Conservation (phyloP, 2,113 vertebrate genomes). For the Phrynocephalus versicolor region DNA sequence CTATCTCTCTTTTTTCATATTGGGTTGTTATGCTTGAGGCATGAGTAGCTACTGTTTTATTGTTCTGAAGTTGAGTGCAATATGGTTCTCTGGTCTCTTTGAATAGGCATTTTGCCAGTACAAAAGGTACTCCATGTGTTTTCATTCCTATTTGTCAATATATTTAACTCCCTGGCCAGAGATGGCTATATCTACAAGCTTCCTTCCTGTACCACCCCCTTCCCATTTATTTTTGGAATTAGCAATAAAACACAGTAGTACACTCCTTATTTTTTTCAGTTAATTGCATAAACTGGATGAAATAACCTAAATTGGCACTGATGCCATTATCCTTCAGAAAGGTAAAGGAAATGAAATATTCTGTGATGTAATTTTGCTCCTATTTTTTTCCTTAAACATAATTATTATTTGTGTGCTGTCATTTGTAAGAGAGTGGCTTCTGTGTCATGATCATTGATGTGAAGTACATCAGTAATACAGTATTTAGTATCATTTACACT, state of each 20-base stretch:
- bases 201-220: rapidly evolving
- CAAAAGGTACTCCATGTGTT: constrained; percentile 7
- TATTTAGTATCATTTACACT: not conserved
- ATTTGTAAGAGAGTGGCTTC: not conserved
- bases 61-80: constrained; percentile 24
- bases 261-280: not conserved
- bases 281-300: constrained; percentile 14
- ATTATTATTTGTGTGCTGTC: not conserved
- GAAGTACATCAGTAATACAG: not conserved
- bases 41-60: not conserved
- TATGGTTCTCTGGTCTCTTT: constrained; percentile 32
- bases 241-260: not conserved
- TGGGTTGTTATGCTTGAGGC: constrained; percentile 10
- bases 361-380: not conserved
- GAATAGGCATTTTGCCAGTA: constrained; percentile 41
- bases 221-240: constrained; percentile 14
- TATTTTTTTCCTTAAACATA: not conserved
- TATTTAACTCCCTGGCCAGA: not conserved
- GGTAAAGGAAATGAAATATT: not conserved
- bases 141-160: not conserved
- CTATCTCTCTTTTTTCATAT: constrained; percentile 19
- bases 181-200: not conserved
- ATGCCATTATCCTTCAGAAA: not conserved
- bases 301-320: not conserved
- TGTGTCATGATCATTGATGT: not conserved